Evolutionary conservation across 1,140 invertebrate genomes (phyloP), one percentile per base, ranked within the genome.

Genomic region (Drosophila saltans): DNA sequence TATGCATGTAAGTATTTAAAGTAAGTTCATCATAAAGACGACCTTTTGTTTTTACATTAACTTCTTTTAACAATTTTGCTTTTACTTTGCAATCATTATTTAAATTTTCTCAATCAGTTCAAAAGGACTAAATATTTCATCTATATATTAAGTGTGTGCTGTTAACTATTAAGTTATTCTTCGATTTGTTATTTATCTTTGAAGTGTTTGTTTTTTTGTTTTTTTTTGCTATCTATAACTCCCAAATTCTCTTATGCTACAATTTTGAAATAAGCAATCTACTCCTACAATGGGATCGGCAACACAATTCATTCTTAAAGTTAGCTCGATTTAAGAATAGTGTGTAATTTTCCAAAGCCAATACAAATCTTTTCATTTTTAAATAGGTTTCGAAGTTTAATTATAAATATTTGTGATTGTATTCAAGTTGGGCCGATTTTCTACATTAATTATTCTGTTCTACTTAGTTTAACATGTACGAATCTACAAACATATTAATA

Each of bases 141-240:
- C 21, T 52, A 26, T 52, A 52, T 8, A 52, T 52, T 52, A 52
- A 26, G 9, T 26, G 24, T 26, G 21, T 26, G 45, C 45, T 52
- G 45, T 52, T 52, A 52, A 24, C 45, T 52, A 10, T 26, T 52
- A 21, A 52, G 45, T 26, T 26, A 52, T 52, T 52, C 45, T 26
- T 52, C 21, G 45, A 48, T 48, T 48, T 48, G 2, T 9, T 48
- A 2, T 24, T 48, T 24, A 24, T 3, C 24, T 48, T 48, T 48
- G 16, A 21, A 16, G 16, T 16, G 16, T 45, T 21, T 21, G 5
- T 4, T 45, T 16, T 45, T 45, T 45, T 24, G 45, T 48, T 52
- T 21, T 52, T 52, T 10, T 24, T 48, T 48, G 6, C 4, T 48
- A 48, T 52, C 26, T 26, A 26, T 21, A 24, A 6, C 45, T 8